Evolutionary conservation across 2,797 vertebrate genomes (phyloP).

Genomic region (Eidolon dupreanum): DNA sequence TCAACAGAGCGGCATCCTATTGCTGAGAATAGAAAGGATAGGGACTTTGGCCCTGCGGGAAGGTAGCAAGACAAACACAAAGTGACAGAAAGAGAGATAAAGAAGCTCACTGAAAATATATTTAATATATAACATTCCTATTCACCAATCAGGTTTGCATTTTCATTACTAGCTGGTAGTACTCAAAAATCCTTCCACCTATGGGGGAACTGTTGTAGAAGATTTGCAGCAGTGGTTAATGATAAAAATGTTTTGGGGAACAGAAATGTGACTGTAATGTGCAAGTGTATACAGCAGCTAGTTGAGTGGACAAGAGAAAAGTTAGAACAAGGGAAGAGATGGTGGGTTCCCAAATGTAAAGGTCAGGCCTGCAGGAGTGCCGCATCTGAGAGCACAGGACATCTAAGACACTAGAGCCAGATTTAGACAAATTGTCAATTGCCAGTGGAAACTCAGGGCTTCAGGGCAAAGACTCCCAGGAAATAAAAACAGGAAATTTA

Average conservation of each 20-base stretch:
- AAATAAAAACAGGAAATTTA: background rate
- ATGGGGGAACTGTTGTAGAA: background rate
- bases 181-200: background rate
- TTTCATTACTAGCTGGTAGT: constrained; percentile 20
- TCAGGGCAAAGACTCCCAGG: background rate
- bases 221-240: background rate
- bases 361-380: background rate
- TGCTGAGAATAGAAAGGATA: background rate
- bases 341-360: background rate
- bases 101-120: background rate
- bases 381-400: background rate
- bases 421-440: background rate
- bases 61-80: background rate
- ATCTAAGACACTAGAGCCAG: background rate
- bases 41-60: background rate
- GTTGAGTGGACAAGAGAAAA: background rate
- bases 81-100: background rate
- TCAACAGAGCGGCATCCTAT: background rate
- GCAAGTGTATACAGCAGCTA: background rate
- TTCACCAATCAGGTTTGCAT: background rate
- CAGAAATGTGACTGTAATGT: background rate
- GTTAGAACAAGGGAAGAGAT: background rate
- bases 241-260: background rate
- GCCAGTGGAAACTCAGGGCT: background rate
- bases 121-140: background rate